Conservation (phyloP, 2,888 invertebrate genomes). For the Keiferia lycopersicella region DNA sequence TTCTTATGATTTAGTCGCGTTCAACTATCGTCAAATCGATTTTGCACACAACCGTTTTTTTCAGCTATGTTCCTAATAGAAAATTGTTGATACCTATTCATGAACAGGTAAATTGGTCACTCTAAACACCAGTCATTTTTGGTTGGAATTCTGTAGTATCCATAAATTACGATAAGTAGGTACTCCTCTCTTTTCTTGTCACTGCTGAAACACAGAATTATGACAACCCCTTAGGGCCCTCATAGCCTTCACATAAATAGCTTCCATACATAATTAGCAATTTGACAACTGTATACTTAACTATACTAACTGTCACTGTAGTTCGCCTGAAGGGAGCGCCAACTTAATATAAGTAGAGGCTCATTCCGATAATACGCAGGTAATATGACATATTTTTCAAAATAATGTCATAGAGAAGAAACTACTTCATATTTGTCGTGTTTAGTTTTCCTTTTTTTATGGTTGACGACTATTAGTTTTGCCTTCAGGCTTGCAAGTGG, state of each 20-base stretch:
- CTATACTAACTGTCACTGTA: slow-evolving; percentile 3
- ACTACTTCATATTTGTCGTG: background rate
- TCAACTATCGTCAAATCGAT: too few relatives aligned
- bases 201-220: slow-evolving; percentile 8
- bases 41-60: too few relatives aligned
- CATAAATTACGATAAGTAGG: too few relatives aligned
- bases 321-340: background rate
- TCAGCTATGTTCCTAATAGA: too few relatives aligned
- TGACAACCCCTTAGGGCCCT: background rate
- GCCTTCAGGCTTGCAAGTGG: too few relatives aligned
- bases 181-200: background rate
- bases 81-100: too few relatives aligned
- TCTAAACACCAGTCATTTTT: too few relatives aligned
- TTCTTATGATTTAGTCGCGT: too few relatives aligned
- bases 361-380: slow-evolving; percentile 11
- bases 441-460: too few relatives aligned
- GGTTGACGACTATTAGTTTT: too few relatives aligned
- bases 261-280: slow-evolving; percentile 11
- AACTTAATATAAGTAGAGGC: background rate
- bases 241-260: background rate
- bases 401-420: background rate
- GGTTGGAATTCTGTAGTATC: too few relatives aligned
- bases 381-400: slow-evolving; percentile 8
- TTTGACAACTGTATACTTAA: slow-evolving; percentile 7
- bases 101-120: too few relatives aligned